Evolutionary conservation across 2,797 vertebrate genomes (phyloP), one percentile per base, ranked within the genome.

Genomic region (Leucoraja ocellata): DNA sequence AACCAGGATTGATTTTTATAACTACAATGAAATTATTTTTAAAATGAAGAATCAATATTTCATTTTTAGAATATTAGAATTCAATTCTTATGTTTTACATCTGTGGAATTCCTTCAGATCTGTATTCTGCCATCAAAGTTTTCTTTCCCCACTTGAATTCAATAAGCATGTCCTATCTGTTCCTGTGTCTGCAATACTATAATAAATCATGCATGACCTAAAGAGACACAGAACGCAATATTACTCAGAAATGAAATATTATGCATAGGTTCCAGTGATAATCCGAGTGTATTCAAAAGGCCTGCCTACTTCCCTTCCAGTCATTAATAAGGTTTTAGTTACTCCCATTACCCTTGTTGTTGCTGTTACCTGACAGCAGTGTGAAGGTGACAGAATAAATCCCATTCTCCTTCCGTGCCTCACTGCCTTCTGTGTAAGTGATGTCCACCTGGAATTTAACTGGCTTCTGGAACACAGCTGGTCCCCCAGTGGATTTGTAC

Each of bases 311-410:
- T 92, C 71, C 73, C 90, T 76, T 92, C 71, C 90, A 74, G 71
- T 39, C 32, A 76, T 92, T 92, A 92, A 92, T 92, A 92, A 92
- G 90, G 36, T 74, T 76, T 58, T 11, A 76, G 25, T 71, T 28
- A 39, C 71, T 25, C 65, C 71, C 71, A 58, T 92, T 88, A 90
- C 93, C 65, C 93, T 39, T 94, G 39, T 76, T 80, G 58, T 77
- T 14, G 25, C 92, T 92, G 96, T 96, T 96, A 99, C 98, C 98
- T 97, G 99, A 99, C 96, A 99, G 96, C 94, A 99, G 97, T 68
- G 98, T 99, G 96, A 99, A 99, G 91, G 98, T 99, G 96, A 99
- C 98, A 0, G 98, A 99, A 96, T 99, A 99, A 96, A 99, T 98
- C 95, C 98, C 98, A 0, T 98, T 98, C 95, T 99, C 99, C 95